phyloP scores from a whole-genome alignment of 1,140 invertebrate species.

The Mactra quadrangularis region DNA sequence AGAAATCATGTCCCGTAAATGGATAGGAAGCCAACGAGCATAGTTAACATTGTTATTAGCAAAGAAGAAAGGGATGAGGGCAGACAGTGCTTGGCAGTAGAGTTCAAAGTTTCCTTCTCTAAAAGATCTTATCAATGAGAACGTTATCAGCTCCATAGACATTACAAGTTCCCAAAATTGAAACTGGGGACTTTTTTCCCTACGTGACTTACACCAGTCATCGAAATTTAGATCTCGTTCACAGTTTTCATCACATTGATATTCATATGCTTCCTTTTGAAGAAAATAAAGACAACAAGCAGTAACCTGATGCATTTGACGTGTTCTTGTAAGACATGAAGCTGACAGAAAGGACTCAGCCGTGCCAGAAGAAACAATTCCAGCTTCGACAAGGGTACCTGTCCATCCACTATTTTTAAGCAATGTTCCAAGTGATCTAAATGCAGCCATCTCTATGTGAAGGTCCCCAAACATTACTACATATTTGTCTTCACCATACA shows the following conservation, averaged over 20 bases:
- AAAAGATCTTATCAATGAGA: slow-evolving; percentile 9
- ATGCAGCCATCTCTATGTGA: slow-evolving; percentile 44
- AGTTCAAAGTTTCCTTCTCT: slow-evolving; percentile 22
- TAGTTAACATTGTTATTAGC: slow-evolving; percentile 47
- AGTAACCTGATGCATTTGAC: slow-evolving; percentile 63
- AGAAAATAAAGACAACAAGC: slow-evolving; percentile 13
- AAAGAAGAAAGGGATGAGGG: slow-evolving; percentile 44
- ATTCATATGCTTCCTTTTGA: slow-evolving; percentile 2
- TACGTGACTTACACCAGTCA: not conserved
- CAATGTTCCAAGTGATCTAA: slow-evolving; percentile 45
- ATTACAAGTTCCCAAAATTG: not conserved
- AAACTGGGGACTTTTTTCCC: not conserved
- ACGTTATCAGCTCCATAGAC: slow-evolving; percentile 10
- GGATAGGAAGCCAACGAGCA: slow-evolving; percentile 55
- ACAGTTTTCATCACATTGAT: not conserved
- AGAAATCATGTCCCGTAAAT: slow-evolving; percentile 46
- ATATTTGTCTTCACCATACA: slow-evolving; percentile 63
- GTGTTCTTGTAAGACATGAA: slow-evolving; percentile 54
- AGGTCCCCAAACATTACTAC: slow-evolving; percentile 61
- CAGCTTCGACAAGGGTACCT: slow-evolving; percentile 24
- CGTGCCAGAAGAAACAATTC: slow-evolving; percentile 55
- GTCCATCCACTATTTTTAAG: slow-evolving; percentile 70
- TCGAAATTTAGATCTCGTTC: not conserved
- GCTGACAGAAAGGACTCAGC: slow-evolving; percentile 63
- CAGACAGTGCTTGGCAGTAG: not conserved